Conservation (phyloP, 2,113 vertebrate genomes). For the Poecile atricapillus region DNA sequence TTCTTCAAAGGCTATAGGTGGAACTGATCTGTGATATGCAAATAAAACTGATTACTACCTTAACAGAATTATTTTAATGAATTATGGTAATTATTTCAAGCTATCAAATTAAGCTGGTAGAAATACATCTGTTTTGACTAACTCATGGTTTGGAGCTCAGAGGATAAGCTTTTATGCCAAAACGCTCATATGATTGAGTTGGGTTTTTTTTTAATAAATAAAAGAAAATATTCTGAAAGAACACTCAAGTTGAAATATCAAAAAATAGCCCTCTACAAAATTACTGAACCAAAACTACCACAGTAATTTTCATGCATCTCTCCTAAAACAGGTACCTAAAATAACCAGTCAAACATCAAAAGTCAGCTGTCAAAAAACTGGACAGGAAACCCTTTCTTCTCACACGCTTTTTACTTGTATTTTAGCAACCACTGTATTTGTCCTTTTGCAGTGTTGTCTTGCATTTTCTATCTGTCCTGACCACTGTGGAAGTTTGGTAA, state of each 20-base stretch:
- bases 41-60: neutral
- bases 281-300: neutral
- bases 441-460: neutral
- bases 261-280: neutral
- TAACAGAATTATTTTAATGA: constrained; percentile 9
- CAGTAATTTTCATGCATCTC: neutral
- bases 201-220: neutral
- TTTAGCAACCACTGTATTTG: neutral
- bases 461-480: neutral
- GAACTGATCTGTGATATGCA: neutral
- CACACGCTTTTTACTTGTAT: neutral
- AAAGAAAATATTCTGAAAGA: neutral
- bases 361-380: neutral
- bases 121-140: neutral
- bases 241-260: neutral
- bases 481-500: neutral
- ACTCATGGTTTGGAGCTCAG: neutral
- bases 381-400: neutral
- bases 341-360: neutral
- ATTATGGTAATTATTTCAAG: neutral
- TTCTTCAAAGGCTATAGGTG: constrained; percentile 10
- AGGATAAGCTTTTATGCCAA: neutral
- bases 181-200: neutral
- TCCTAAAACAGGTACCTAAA: neutral
- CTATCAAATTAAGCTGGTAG: neutral